phyloP scores from a whole-genome alignment of 2,113 vertebrate species.

The Amphiprion percula region DNA sequence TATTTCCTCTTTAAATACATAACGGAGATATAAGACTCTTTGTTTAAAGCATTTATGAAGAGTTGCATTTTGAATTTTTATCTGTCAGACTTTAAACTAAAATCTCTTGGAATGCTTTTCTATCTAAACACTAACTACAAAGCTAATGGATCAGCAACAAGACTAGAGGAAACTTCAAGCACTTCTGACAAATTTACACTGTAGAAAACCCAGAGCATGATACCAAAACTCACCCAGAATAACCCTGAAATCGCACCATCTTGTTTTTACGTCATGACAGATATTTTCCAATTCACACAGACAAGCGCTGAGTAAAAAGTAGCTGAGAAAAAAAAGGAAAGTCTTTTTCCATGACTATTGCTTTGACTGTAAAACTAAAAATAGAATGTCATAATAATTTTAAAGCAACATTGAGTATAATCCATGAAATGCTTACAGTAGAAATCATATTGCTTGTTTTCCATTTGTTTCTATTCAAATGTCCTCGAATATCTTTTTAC shows the following conservation, averaged over 20 bases:
- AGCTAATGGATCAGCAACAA: background rate
- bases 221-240: background rate
- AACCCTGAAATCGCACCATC: background rate
- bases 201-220: background rate
- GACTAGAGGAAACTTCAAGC: background rate
- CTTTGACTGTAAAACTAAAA: no score
- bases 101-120: no score
- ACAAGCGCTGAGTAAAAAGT: background rate
- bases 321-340: no score
- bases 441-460: no score
- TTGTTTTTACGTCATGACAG: background rate
- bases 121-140: no score
- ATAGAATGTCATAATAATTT: no score
- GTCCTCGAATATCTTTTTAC: background rate
- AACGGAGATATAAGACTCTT: background rate
- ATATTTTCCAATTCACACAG: background rate
- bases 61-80: conserved; percentile 10
- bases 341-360: no score
- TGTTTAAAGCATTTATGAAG: background rate
- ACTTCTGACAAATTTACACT: background rate
- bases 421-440: no score
- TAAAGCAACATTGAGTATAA: no score
- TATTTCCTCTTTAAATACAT: conserved; percentile 75
- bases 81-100: no score
- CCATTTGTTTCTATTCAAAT: background rate